Percentiles rank a stretch among this genome's conserved stretches.
Evolutionary conservation across 2,888 invertebrate species (phyloP).

Genomic region (Apocheima hispidaria): DNA sequence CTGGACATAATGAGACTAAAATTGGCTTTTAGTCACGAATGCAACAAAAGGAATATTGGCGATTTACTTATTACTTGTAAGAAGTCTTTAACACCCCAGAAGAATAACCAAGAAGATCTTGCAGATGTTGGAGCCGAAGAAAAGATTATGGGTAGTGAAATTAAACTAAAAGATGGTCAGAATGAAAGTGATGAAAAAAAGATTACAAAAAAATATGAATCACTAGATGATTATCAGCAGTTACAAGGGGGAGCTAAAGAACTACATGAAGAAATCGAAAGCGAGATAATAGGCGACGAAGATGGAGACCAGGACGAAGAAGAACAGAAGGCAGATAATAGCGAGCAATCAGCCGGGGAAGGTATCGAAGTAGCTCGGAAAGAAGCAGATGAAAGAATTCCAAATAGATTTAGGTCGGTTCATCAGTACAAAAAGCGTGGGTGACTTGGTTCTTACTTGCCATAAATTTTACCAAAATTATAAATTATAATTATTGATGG

Average conservation of each 20-base stretch:
- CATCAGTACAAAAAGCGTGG: background rate
- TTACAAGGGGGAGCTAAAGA: too few relatives aligned
- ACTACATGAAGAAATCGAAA: too few relatives aligned
- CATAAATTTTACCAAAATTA: background rate
- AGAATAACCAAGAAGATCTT: background rate
- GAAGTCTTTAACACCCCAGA: conserved; percentile 35
- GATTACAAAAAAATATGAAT: background rate
- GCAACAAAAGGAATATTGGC: conserved; percentile 65
- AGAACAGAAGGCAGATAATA: background rate
- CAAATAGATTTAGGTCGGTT: background rate
- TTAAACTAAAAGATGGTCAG: background rate
- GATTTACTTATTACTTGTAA: conserved; percentile 64
- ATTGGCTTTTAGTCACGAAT: conserved; percentile 65
- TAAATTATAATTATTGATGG: background rate
- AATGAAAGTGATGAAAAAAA: background rate
- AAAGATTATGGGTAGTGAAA: too few relatives aligned
- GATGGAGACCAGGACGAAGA: background rate
- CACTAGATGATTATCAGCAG: too few relatives aligned
- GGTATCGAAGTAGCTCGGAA: background rate
- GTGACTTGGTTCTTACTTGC: background rate
- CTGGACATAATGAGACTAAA: conserved; percentile 69
- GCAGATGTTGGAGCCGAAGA: background rate
- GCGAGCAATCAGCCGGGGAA: background rate
- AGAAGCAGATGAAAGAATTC: background rate
- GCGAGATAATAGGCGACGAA: too few relatives aligned